Evolutionary conservation across 2,797 vertebrate genomes (phyloP), one percentile per base, ranked within the genome.

Genomic region (Labeo calbasu): DNA sequence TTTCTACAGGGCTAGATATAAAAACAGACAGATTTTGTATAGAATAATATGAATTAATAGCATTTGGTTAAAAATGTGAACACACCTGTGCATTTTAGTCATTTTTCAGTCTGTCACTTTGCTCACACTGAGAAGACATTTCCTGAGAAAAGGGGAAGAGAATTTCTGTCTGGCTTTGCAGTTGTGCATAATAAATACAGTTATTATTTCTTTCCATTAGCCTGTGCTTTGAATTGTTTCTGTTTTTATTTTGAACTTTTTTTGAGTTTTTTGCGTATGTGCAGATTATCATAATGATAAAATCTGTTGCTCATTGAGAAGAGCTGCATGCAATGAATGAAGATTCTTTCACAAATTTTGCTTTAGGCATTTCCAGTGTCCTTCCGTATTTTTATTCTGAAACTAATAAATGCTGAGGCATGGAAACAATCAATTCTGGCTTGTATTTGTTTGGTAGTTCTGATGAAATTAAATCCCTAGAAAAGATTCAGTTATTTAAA

Each of bases 301-400:
- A 23, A 57, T 81, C 5, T 69, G 48, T 84, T 51, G 21, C 55
- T 59, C 4, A 79, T 23, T 53, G 11, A 77, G 48, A 46, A 17
- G 8, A 78, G 6, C 23, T 48, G 17, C 43, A 72, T 70, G 51
- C 75, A 83, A 57, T 43, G 25, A 57, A 76, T 46, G 3, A 36
- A 51, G 5, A 50, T 63, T 25, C 4, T 57, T 53, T 57, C 15
- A 48, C 43, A 43, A 23, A 82, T 66, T 68, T 4, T 46, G 50
- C 55, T 81, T 61, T 23, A 72, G 55, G 53, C 40, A 81, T 81
- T 72, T 81, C 53, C 70, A 53, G 46, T 65, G 12, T 40, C 46
- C 5, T 36, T 48, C 51, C 53, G 55, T 50, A 21, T 55, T 53
- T 32, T 82, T 28, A 51, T 82, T 51, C 72, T 77, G 36, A 77